Percentiles rank a stretch among this genome's conserved stretches.
These are phyloP conservation scores for Philantomba maxwellii DNA, from an alignment of 2,113 vertebrate genomes.

Conservation along the genomic window DNA sequence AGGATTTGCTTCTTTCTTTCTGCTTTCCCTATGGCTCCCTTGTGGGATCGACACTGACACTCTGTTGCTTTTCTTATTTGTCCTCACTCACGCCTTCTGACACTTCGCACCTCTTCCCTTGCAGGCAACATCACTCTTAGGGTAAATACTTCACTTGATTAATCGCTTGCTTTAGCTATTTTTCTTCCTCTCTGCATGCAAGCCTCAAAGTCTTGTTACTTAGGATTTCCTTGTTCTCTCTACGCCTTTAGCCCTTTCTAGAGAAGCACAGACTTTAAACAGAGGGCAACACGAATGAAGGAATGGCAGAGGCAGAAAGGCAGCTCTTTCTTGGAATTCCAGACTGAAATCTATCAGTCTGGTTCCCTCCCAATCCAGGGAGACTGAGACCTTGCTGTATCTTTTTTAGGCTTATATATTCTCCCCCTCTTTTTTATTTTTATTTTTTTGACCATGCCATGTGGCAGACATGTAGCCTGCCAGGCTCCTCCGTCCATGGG, in stretches of 20 bases:
- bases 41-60: fast-evolving
- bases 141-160: neutral
- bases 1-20: neutral
- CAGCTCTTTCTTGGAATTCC: neutral
- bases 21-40: neutral
- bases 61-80: neutral
- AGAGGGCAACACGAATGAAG: neutral
- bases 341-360: neutral
- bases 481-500: neutral
- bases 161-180: neutral
- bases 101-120: neutral
- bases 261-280: neutral
- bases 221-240: neutral
- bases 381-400: neutral
- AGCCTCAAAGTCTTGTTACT: neutral
- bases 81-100: neutral
- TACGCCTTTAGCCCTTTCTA: neutral
- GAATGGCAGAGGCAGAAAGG: neutral
- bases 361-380: neutral
- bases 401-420: neutral
- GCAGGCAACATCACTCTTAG: neutral
- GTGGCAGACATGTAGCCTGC: neutral
- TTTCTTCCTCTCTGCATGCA: neutral
- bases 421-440: no score
- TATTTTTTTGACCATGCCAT: neutral